phyloP scores from a whole-genome alignment of 2,113 vertebrate species.

The Dipodomys spectabilis region DNA sequence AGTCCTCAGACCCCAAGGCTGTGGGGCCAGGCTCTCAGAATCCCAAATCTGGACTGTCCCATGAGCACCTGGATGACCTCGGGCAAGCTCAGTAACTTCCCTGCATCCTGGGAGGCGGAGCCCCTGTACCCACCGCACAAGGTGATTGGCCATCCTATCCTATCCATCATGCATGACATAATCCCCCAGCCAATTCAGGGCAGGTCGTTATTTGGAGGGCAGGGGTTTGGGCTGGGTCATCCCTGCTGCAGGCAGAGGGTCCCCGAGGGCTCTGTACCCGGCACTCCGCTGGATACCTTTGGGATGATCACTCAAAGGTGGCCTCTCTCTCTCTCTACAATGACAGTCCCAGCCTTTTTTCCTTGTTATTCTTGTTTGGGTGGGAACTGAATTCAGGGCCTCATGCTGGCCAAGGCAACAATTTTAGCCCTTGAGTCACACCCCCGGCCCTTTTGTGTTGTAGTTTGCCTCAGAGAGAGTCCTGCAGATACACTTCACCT shows the following conservation, averaged over 20 bases:
- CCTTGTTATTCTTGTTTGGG: no score
- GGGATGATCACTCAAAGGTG: neutral
- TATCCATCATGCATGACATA: neutral
- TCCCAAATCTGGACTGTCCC: neutral
- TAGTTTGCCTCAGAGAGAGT: no score
- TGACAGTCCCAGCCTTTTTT: no score
- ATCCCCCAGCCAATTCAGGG: neutral
- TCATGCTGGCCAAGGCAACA: no score
- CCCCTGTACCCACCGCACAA: no score
- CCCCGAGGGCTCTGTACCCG: neutral
- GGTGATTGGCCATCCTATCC: no score
- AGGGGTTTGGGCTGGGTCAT: neutral
- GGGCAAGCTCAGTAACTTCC: neutral
- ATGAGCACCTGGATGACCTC: no score
- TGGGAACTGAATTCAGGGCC: no score
- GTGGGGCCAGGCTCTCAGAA: neutral
- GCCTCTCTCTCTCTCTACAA: neutral
- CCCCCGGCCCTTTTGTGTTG: no score
- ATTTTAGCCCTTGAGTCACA: no score
- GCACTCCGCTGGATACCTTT: neutral
- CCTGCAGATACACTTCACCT: no score
- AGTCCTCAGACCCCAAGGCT: neutral
- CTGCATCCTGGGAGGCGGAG: neutral
- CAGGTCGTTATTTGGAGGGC: fast-evolving
- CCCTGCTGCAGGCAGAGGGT: neutral